Evolutionary conservation across 2,113 vertebrate genomes (phyloP).

Genomic region (Synchiropus splendidus): DNA sequence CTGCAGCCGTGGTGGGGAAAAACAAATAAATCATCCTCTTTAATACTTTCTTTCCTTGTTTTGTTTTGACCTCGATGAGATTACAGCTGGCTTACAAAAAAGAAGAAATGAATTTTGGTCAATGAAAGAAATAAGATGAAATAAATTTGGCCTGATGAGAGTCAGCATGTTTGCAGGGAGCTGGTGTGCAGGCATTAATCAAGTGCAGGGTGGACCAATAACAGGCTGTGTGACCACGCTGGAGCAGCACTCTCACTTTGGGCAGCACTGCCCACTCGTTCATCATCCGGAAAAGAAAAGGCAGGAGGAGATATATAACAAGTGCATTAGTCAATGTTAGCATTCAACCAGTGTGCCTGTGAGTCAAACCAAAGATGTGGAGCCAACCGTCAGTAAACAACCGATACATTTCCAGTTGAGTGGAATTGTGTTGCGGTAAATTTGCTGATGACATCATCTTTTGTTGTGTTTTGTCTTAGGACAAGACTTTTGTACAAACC

Average conservation of each 20-base stretch:
- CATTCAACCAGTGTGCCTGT: slow-evolving; percentile 48
- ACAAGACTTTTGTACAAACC: no score
- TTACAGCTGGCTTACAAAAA: slow-evolving; percentile 28
- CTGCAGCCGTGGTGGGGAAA: no score
- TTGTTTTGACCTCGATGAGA: slow-evolving; percentile 13
- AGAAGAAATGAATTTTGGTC: slow-evolving; percentile 30
- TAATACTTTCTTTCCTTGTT: slow-evolving; percentile 8
- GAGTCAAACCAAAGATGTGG: slow-evolving; percentile 38
- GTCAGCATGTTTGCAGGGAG: slow-evolving; percentile 59
- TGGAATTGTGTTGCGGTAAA: no score
- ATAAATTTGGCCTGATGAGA: slow-evolving; percentile 48
- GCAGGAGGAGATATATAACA: slow-evolving; percentile 63
- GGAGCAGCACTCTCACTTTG: slow-evolving; percentile 53
- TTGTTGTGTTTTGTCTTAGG: no score
- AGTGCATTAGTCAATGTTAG: slow-evolving; percentile 65
- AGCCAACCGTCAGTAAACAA: background rate
- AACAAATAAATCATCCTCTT: no score
- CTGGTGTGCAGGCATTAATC: slow-evolving; percentile 62
- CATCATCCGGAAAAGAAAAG: slow-evolving; percentile 54
- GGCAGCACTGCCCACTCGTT: slow-evolving; percentile 47
- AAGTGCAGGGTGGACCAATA: slow-evolving; percentile 60
- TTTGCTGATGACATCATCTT: no score
- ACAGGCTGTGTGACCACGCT: slow-evolving; percentile 57
- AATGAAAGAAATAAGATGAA: slow-evolving; percentile 37
- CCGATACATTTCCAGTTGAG: no score